Evolutionary conservation across 2,888 invertebrate species (phyloP), one percentile per base, ranked within the genome.

Genomic region (Xestobium rufovillosum): DNA sequence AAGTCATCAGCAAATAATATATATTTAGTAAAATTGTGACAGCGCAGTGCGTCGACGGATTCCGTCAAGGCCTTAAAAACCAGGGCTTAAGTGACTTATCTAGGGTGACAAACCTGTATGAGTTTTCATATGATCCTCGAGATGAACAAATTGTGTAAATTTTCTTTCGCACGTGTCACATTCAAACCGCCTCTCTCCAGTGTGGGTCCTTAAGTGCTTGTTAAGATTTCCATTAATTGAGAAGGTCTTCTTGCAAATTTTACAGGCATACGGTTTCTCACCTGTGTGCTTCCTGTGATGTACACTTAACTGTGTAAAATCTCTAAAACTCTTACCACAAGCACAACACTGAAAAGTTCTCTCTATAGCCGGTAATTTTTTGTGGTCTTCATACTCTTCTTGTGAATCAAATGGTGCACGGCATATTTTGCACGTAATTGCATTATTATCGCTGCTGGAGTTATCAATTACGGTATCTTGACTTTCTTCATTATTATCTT

Each of bases 221-320:
- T 54, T 60, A 36, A 62, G 45, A 47, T 61, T 61, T 6, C 61
- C 61, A 44, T 59, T 61, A n/a, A 61, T 60, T 0, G 61, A 58
- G 48, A 62, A 62, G 31, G 51, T 51, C 40, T 61, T 62, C 1
- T 47, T 48, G 36, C 62, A 62, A 19, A 56, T 44, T 14, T 43
- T 44, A 40, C 62, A 62, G 30, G 50, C 47, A 38, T 55, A 62
- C 1, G 62, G 61, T 42, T 62, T 56, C 36, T 61, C 62, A n/a
- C 61, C 61, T 3, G 62, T 61, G 38, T 61, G 62, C 36, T 54
- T 58, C 14, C 62, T 43, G 30, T 46, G 43, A 35, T 62, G 62
- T 3, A 61, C 59, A 37, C 52, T 59, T 32, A 62, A 44, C 33
- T 60, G 61, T 3, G 57, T 56, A 41, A 57, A 60, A 39, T 62